Percentiles rank a stretch among this genome's conserved stretches.
Evolutionary conservation across 2,888 invertebrate genomes (phyloP).

Genomic region (Drosophila crucigera): DNA sequence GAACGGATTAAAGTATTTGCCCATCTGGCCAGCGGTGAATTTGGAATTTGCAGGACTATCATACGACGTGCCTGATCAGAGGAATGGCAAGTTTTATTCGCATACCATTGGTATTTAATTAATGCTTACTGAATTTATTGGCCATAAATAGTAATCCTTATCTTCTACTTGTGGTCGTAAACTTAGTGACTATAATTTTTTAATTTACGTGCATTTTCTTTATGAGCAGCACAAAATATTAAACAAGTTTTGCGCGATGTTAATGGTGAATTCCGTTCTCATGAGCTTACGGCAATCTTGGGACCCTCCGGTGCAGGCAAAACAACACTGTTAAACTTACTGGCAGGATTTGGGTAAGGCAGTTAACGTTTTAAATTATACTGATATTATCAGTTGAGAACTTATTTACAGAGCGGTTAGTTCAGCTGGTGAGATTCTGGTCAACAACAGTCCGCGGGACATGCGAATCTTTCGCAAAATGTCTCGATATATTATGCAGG

Average conservation of each 20-base stretch:
- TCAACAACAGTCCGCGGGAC: slow-evolving; percentile 92
- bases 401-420: slow-evolving; percentile 87
- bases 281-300: slow-evolving; percentile 95
- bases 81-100: slow-evolving; percentile 86
- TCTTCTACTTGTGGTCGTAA: neutral
- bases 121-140: neutral
- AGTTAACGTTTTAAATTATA: neutral
- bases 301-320: slow-evolving; percentile 98
- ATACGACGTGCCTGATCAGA: slow-evolving; percentile 91
- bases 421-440: slow-evolving; percentile 90
- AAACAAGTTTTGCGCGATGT: slow-evolving; percentile 93
- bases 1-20: slow-evolving; percentile 87
- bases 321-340: slow-evolving; percentile 94
- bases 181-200: neutral
- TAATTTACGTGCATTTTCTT: neutral
- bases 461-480: slow-evolving; percentile 92
- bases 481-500: slow-evolving; percentile 98
- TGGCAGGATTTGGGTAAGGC: slow-evolving; percentile 95
- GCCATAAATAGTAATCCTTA: neutral
- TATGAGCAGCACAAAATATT: slow-evolving; percentile 86
- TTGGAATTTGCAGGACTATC: slow-evolving; percentile 94
- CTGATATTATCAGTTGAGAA: neutral
- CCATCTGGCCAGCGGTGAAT: slow-evolving; percentile 90
- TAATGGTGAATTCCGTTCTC: slow-evolving; percentile 93
- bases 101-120: neutral